Percentiles rank a stretch among this genome's conserved stretches.
phyloP scores from a whole-genome alignment of 2,888 invertebrate genomes.

The Heliothis peltigera region DNA sequence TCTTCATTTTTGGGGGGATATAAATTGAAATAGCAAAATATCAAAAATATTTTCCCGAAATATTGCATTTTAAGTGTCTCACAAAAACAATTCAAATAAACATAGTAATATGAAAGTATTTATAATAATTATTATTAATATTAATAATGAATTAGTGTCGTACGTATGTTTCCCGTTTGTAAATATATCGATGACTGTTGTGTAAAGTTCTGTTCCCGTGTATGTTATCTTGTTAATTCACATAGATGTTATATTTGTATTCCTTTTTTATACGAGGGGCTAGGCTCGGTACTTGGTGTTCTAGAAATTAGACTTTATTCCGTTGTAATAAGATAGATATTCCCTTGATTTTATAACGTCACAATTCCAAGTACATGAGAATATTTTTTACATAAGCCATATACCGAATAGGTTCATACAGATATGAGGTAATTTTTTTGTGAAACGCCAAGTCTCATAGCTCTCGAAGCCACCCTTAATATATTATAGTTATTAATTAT shows the following conservation, averaged over 20 bases:
- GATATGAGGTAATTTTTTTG: not conserved
- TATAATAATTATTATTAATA: slow-evolving; percentile 50
- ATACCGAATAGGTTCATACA: not conserved
- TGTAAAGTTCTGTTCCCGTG: slow-evolving; percentile 75
- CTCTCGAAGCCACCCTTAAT: slow-evolving; percentile 7
- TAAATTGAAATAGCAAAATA: not conserved
- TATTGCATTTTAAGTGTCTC: slow-evolving; percentile 8
- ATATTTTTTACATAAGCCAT: too few relatives aligned
- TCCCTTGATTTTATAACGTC: not conserved
- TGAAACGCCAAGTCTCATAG: slow-evolving; percentile 27
- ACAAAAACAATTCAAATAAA: slow-evolving; percentile 39
- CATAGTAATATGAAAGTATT: slow-evolving; percentile 50
- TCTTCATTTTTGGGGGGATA: not conserved
- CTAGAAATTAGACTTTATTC: not conserved
- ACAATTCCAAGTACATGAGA: not conserved
- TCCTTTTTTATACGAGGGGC: slow-evolving; percentile 33
- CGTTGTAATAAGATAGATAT: not conserved
- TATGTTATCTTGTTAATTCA: slow-evolving; percentile 68
- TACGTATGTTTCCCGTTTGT: slow-evolving; percentile 61
- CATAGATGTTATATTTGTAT: slow-evolving; percentile 67
- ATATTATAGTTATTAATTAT: slow-evolving; percentile 35
- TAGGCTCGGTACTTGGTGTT: slow-evolving; percentile 33
- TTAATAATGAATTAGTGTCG: slow-evolving; percentile 70
- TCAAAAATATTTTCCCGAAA: not conserved
- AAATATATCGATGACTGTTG: slow-evolving; percentile 78